A percentile compares a stretch with the other conserved stretches of the same genome.
Conservation (phyloP, 35 echinoderm and acorn worm species). For the Antedon bifida region DNA sequence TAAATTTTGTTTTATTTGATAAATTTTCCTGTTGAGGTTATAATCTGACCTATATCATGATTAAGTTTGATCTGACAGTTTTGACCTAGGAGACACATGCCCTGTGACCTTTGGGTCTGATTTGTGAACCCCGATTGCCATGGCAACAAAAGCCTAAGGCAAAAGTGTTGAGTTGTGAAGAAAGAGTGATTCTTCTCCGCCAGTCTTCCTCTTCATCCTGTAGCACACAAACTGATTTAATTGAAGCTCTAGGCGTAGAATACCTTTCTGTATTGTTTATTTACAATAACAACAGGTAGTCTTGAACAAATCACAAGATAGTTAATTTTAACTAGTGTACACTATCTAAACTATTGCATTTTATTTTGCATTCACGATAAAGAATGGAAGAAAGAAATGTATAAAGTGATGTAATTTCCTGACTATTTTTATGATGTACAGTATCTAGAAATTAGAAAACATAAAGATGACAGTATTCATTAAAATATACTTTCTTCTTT, state of each 20-base stretch:
- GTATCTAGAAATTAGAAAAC: no score
- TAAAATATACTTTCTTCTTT: no score
- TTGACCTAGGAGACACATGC: background rate
- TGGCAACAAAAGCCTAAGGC: background rate
- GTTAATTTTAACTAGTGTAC: background rate
- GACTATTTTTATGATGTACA: no score
- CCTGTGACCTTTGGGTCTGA: background rate
- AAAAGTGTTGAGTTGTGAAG: background rate
- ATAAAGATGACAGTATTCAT: no score
- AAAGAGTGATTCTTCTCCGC: background rate
- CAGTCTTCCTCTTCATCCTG: background rate
- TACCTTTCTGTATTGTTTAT: background rate
- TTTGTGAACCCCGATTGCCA: background rate
- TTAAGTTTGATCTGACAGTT: background rate
- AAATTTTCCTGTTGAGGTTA: background rate
- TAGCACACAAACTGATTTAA: background rate
- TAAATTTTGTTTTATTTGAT: background rate
- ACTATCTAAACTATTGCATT: background rate
- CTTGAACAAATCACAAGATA: background rate
- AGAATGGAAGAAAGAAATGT: no score
- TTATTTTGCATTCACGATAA: no score
- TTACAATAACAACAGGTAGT: background rate
- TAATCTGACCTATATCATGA: background rate
- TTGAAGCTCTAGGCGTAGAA: background rate
- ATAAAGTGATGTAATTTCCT: no score